These are phyloP conservation scores for Cairina moschata DNA, from an alignment of 2,113 vertebrate species.

Conservation along the genomic window DNA sequence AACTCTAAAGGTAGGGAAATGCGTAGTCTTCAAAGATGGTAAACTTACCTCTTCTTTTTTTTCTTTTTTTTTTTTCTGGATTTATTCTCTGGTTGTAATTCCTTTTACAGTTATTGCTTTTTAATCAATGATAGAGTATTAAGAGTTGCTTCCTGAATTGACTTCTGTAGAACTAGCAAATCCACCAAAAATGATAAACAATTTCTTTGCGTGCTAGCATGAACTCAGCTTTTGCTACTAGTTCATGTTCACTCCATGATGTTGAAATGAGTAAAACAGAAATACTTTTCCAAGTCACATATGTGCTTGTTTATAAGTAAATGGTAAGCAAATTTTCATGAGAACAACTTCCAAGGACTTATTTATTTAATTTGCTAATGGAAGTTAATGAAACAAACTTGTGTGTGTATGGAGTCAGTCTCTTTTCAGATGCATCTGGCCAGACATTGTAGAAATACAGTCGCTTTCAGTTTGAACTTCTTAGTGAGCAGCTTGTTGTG, in stretches of 20 bases:
- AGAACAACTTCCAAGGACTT: neutral
- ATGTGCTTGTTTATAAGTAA: conserved; percentile 25
- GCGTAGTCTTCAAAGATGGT: neutral
- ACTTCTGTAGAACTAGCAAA: neutral
- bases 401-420: conserved; percentile 5
- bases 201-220: neutral
- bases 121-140: neutral
- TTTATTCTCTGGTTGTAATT: neutral
- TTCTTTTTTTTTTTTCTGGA: neutral
- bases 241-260: neutral
- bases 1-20: neutral
- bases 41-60: neutral
- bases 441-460: neutral
- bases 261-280: neutral
- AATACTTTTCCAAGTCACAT: neutral
- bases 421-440: conserved; percentile 33
- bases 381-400: conserved; percentile 57
- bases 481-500: neutral
- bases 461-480: conserved; percentile 11
- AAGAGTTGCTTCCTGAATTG: neutral
- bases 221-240: neutral
- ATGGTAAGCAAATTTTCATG: neutral
- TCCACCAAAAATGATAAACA: neutral
- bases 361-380: conserved; percentile 44
- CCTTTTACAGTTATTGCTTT: neutral